Evolutionary conservation across 2,797 vertebrate species (phyloP).

Genomic region (Microctenopoma stevenorrisi): DNA sequence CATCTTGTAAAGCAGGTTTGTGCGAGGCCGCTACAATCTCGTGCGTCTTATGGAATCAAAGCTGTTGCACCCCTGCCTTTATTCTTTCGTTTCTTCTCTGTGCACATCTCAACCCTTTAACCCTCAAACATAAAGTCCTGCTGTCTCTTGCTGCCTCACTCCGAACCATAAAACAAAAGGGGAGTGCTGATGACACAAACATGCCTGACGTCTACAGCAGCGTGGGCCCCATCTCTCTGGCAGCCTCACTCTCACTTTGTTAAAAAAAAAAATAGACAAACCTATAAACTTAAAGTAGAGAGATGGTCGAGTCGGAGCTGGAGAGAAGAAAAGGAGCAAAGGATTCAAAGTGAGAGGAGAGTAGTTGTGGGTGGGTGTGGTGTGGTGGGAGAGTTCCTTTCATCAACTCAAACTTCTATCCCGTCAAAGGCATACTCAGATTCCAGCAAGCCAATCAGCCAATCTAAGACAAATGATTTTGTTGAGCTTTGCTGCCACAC

Average conservation of each 20-base stretch:
- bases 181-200: conserved; percentile 65
- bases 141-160: conserved; percentile 23
- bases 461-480: conserved; percentile 81
- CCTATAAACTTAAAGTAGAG: conserved; percentile 38
- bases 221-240: conserved; percentile 39
- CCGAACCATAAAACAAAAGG: conserved; percentile 58
- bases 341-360: conserved; percentile 44
- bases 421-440: conserved; percentile 68
- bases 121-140: conserved; percentile 33
- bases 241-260: conserved; percentile 58
- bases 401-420: conserved; percentile 75
- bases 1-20: conserved; percentile 71
- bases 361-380: conserved; percentile 48
- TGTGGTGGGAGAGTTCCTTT: conserved; percentile 63
- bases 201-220: conserved; percentile 53
- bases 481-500: conserved; percentile 77
- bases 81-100: conserved; percentile 32
- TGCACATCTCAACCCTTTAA: conserved; percentile 40
- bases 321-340: conserved; percentile 27
- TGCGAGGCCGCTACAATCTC: conserved; percentile 39
- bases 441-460: conserved; percentile 80
- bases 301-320: conserved; percentile 27
- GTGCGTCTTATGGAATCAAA: conserved; percentile 14
- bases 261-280: conserved; percentile 63
- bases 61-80: conserved; percentile 20